Evolutionary conservation across 2,113 vertebrate genomes (phyloP), one percentile per base, ranked within the genome.

Genomic region (Myrmecobius fasciatus): DNA sequence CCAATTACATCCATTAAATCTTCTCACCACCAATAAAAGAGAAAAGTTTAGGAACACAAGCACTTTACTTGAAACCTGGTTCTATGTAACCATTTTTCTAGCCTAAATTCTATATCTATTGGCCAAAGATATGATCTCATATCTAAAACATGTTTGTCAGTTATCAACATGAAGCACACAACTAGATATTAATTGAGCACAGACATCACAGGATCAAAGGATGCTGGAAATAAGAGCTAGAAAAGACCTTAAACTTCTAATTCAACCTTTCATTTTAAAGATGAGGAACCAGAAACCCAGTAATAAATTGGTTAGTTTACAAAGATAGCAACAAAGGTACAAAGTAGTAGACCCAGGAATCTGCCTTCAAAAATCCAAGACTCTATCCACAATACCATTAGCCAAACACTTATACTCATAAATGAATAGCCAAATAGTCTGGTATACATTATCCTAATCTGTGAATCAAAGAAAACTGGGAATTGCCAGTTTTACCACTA

Each of bases 31-130:
- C 36, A 43, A 75, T 7, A 75, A 83, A 24, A 83, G 20, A 83
- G 67, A 83, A 43, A 83, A 43, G 6, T 43, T 43, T 22, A 83
- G 20, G 8, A 43, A 43, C n/a, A 83, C 1, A 1, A 43, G 5
- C n/a, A 22, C 67, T 43, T 46, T 91, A 89, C 89, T 89, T 90
- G 96, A 94, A 91, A 31, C 51, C 31, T 92, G 53, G 4, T 47
- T 95, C 56, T 36, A 1, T 6, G 6, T 53, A 95, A 75, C 53
- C 67, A 67, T 93, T 95, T 95, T 94, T 91, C n/a, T 93, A 91
- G 14, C 31, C 91, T 75, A 88, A 91, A 92, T 91, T 91, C 91
- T 52, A 0, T 48, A 56, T 51, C 24, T 90, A 11, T 52, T 96
- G 53, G 75, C 54, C 53, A 93, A 88, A 0, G 28, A 67, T 67